Percentiles rank a stretch among this genome's conserved stretches.
Conservation (phyloP, 2,797 vertebrate species). For the Cyprinella venusta region DNA sequence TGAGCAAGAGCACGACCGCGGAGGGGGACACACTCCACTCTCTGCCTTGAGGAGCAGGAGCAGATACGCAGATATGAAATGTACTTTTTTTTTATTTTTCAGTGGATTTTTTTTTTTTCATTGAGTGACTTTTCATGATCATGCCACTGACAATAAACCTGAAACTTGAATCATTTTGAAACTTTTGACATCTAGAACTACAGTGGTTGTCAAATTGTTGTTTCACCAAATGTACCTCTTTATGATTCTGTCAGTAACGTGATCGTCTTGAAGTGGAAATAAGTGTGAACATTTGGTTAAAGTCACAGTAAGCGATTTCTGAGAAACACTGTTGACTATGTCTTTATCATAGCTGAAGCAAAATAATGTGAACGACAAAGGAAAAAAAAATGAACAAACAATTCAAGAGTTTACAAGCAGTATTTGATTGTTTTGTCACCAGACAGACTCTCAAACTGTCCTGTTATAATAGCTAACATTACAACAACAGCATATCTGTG, state of each 20-base stretch:
- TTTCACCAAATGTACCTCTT: not conserved
- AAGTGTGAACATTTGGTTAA: not conserved
- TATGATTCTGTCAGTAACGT: not conserved
- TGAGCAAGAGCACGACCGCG: conserved; percentile 59
- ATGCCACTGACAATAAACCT: not conserved
- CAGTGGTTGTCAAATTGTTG: not conserved
- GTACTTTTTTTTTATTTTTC: not conserved
- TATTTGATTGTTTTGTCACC: not conserved
- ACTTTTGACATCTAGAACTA: not conserved
- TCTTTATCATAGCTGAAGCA: not conserved
- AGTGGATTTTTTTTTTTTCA: not conserved
- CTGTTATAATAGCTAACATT: not conserved
- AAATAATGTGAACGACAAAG: not conserved
- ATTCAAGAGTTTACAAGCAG: not conserved
- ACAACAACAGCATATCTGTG: not conserved
- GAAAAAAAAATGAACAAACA: not conserved
- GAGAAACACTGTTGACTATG: not conserved
- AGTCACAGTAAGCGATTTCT: not conserved
- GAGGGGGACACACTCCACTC: not conserved
- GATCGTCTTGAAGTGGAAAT: not conserved
- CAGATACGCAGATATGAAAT: not conserved
- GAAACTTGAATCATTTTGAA: not conserved
- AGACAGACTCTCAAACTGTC: not conserved
- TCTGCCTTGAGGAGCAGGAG: not conserved
- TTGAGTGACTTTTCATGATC: not conserved